phyloP scores from a whole-genome alignment of 2,797 vertebrate species.

The Mallotus villosus region DNA sequence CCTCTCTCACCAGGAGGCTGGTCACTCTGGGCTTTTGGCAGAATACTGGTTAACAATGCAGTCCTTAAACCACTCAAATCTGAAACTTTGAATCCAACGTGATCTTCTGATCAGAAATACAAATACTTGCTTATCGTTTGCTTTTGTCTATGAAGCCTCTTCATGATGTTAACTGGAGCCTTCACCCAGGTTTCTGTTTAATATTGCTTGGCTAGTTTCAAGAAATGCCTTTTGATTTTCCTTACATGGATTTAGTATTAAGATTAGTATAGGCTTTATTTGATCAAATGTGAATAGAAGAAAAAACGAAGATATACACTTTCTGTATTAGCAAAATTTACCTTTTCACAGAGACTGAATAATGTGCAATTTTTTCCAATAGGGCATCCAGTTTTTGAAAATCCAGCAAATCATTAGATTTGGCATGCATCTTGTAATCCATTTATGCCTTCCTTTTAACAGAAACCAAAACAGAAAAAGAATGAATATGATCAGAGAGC shows the following conservation, averaged over 20 bases:
- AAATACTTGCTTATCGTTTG: neutral
- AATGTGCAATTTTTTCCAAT: constrained; percentile 81
- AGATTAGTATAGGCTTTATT: neutral
- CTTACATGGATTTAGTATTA: neutral
- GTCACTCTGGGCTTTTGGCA: constrained; percentile 54
- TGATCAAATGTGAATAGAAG: neutral
- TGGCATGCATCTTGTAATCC: constrained; percentile 84
- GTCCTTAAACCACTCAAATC: constrained; percentile 25
- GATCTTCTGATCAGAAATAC: neutral
- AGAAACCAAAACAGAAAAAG: constrained; percentile 52
- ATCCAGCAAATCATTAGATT: constrained; percentile 83
- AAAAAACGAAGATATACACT: neutral
- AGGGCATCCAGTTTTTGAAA: constrained; percentile 83
- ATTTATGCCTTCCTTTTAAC: constrained; percentile 66
- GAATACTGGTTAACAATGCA: constrained; percentile 64
- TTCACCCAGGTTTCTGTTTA: neutral
- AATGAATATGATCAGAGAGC: constrained; percentile 45
- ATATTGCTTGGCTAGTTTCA: neutral
- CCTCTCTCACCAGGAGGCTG: constrained; percentile 67
- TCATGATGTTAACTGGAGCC: neutral
- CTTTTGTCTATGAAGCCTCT: no score
- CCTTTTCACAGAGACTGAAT: constrained; percentile 80
- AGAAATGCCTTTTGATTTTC: neutral
- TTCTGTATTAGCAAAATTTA: constrained; percentile 54
- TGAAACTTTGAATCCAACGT: neutral